A percentile compares a stretch with the other conserved stretches of the same genome.
Evolutionary conservation across 2,888 invertebrate genomes (phyloP).

Genomic region (Leistus spinibarbis): DNA sequence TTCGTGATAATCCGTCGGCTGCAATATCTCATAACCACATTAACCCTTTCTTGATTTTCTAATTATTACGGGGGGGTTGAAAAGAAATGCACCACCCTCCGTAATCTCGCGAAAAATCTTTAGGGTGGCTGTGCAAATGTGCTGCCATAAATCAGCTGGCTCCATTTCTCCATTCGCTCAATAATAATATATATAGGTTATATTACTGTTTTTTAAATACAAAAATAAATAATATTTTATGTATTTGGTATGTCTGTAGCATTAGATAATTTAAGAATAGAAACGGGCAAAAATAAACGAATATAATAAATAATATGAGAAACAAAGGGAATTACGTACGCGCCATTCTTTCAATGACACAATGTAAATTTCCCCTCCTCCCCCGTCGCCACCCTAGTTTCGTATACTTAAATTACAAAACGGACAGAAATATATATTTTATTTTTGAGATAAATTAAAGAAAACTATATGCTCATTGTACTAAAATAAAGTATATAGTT

Average conservation of each 20-base stretch:
- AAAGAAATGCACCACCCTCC: neutral
- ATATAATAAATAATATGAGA: constrained; percentile 23
- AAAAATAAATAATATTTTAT: too few species aligned
- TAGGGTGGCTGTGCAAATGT: neutral
- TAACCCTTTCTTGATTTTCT: neutral
- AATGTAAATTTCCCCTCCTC: neutral
- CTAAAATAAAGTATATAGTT: constrained; percentile 13
- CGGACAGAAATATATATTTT: constrained; percentile 45
- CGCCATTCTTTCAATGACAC: constrained; percentile 16
- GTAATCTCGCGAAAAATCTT: neutral
- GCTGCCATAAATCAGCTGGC: neutral
- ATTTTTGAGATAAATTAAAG: constrained; percentile 51
- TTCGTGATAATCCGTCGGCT: constrained; percentile 6
- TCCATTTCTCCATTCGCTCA: too few species aligned
- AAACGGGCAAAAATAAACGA: too few species aligned
- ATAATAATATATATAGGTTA: too few species aligned
- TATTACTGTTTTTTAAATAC: too few species aligned
- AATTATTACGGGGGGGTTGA: neutral
- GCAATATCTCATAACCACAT: constrained; percentile 25
- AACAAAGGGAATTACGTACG: constrained; percentile 9
- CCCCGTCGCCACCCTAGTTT: neutral
- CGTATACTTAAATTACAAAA: constrained; percentile 26
- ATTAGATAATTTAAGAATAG: too few species aligned
- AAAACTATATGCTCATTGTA: constrained; percentile 50
- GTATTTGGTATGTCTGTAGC: too few species aligned